A percentile compares a stretch with the other conserved stretches of the same genome.
phyloP scores from a whole-genome alignment of 2,888 invertebrate species.

The Drosophila rubida region DNA sequence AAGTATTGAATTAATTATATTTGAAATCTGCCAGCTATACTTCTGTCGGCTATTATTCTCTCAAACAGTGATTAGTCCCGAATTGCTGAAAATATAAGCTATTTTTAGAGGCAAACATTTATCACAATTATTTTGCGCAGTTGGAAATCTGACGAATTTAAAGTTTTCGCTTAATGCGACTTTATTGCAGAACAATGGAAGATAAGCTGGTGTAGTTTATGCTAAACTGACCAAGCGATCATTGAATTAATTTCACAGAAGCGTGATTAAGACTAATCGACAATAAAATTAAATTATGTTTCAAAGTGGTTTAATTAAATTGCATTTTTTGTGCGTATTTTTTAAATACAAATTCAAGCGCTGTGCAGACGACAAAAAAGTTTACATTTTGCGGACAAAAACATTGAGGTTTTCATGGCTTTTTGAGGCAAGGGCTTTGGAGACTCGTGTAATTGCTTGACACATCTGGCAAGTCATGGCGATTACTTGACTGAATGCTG shows the following conservation, averaged over 20 bases:
- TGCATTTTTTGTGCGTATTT: too few relatives aligned
- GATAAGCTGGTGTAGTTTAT: neutral
- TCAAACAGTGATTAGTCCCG: neutral
- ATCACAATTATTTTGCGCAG: conserved; percentile 10
- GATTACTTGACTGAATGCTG: conserved; percentile 51
- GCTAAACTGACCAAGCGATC: neutral
- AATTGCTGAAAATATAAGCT: neutral
- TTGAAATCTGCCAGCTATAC: neutral
- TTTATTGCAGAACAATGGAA: neutral
- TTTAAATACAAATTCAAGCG: neutral
- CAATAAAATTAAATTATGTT: too few relatives aligned
- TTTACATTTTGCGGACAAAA: conserved; percentile 6
- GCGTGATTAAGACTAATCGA: too few relatives aligned
- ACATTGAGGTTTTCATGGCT: conserved; percentile 1
- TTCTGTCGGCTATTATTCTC: neutral
- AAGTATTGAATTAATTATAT: conserved; percentile 30
- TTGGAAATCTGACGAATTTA: neutral
- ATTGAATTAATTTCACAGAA: too few relatives aligned
- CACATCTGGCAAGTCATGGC: conserved; percentile 55
- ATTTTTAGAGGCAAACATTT: conserved; percentile 1
- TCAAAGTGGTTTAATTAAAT: too few relatives aligned
- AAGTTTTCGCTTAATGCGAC: neutral
- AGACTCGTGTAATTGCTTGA: conserved; percentile 55
- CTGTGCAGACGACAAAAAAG: neutral
- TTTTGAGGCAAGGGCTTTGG: conserved; percentile 20